These are phyloP conservation scores for Agrochola circellaris DNA, from an alignment of 2,888 invertebrate species.

Conservation along the genomic window DNA sequence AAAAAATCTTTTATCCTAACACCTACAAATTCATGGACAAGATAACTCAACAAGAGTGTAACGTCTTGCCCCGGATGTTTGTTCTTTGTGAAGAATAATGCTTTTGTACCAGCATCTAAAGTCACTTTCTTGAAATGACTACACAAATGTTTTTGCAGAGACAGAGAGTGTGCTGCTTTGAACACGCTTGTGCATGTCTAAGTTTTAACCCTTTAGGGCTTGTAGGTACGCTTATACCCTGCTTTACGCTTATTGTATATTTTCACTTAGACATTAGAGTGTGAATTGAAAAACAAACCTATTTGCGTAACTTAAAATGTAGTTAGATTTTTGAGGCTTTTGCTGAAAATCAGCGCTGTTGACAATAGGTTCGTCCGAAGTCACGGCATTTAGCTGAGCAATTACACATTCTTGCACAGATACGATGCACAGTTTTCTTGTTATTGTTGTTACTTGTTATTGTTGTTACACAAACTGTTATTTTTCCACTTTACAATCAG, in stretches of 20 bases:
- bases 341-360: too few species aligned
- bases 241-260: background rate
- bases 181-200: conserved; percentile 46
- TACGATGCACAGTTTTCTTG: too few species aligned
- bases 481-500: too few species aligned
- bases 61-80: conserved; percentile 70
- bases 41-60: conserved; percentile 51
- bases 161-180: conserved; percentile 41
- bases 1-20: conserved; percentile 16
- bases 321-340: too few species aligned
- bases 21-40: conserved; percentile 34
- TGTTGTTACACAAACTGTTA: too few species aligned
- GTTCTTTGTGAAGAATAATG: conserved; percentile 71
- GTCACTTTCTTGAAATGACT: conserved; percentile 65
- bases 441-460: too few species aligned
- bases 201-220: conserved; percentile 26
- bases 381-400: too few species aligned
- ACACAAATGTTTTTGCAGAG: conserved; percentile 55
- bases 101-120: conserved; percentile 71
- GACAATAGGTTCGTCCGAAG: too few species aligned
- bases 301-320: background rate
- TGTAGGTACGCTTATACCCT: conserved; percentile 18
- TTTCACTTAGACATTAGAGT: background rate
- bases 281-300: background rate
- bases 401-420: too few species aligned